Conservation (phyloP, 1,140 invertebrate species). For the Drosophila navojoa region DNA sequence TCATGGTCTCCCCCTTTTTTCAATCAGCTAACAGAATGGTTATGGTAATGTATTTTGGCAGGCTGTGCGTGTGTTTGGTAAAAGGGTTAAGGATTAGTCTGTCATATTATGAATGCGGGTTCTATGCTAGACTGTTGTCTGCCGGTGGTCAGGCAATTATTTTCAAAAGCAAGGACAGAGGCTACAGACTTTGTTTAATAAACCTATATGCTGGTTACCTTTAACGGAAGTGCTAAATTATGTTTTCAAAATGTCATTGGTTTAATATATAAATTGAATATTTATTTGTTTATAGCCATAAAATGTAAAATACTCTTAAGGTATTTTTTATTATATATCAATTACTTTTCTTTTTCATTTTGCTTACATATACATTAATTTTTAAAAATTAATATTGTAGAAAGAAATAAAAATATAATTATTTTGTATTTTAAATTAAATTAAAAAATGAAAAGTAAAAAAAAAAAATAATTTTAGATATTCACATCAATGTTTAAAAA, state of each 20-base stretch:
- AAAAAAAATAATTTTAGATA: too few species aligned
- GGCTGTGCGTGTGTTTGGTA: neutral
- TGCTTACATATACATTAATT: too few species aligned
- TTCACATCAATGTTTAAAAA: too few species aligned
- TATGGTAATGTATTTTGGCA: conserved; percentile 8
- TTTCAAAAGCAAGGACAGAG: neutral
- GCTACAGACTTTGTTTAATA: conserved; percentile 1
- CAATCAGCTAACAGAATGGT: conserved; percentile 10
- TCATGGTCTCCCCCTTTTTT: neutral
- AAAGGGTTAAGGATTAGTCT: conserved; percentile 28
- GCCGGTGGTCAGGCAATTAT: neutral
- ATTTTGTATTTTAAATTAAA: too few species aligned
- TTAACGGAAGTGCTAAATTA: neutral
- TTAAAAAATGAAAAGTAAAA: too few species aligned
- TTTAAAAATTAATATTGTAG: too few species aligned
- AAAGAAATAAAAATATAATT: too few species aligned
- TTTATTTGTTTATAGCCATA: neutral
- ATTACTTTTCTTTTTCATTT: too few species aligned
- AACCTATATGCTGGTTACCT: neutral
- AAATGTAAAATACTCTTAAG: too few species aligned
- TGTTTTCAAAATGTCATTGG: too few species aligned
- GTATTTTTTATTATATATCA: too few species aligned
- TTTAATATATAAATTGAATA: neutral
- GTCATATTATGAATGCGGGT: conserved; percentile 15
- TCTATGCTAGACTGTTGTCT: neutral